phyloP scores from a whole-genome alignment of 2,888 invertebrate genomes.

The Pristionchus entomophagus region DNA sequence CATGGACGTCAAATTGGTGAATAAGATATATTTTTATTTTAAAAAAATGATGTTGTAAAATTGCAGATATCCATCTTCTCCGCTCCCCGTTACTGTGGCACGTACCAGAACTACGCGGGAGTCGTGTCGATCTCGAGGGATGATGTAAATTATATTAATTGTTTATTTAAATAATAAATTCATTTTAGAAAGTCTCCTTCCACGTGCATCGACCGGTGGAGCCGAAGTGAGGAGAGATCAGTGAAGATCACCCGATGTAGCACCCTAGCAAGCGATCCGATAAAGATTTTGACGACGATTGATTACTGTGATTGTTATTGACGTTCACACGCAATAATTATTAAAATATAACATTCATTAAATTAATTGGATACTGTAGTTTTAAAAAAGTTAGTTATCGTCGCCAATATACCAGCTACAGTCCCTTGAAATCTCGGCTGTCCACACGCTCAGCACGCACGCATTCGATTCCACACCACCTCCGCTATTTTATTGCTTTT shows the following conservation, averaged over 20 bases:
- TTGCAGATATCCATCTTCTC: constrained; percentile 61
- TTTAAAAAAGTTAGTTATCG: neutral
- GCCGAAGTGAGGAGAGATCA: constrained; percentile 39
- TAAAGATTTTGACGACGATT: constrained; percentile 15
- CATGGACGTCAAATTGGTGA: constrained; percentile 51
- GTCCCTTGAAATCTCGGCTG: neutral
- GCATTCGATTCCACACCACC: neutral
- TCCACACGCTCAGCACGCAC: constrained; percentile 11
- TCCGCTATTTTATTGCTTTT: neutral
- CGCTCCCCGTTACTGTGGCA: constrained; percentile 90
- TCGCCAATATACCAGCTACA: no score
- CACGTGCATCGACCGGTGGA: constrained; percentile 52
- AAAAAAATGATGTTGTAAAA: neutral
- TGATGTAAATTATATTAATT: constrained; percentile 48
- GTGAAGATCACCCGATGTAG: neutral
- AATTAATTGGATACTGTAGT: neutral
- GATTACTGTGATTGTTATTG: neutral
- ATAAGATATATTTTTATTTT: neutral
- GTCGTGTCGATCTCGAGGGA: constrained; percentile 56
- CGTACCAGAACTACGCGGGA: constrained; percentile 72
- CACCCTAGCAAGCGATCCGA: constrained; percentile 7
- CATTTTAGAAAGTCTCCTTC: constrained; percentile 51
- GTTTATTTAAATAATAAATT: neutral
- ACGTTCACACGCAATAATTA: neutral
- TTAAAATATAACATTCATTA: neutral